Evolutionary conservation across 2,888 invertebrate genomes (phyloP).

Genomic region (Coremacera marginata): DNA sequence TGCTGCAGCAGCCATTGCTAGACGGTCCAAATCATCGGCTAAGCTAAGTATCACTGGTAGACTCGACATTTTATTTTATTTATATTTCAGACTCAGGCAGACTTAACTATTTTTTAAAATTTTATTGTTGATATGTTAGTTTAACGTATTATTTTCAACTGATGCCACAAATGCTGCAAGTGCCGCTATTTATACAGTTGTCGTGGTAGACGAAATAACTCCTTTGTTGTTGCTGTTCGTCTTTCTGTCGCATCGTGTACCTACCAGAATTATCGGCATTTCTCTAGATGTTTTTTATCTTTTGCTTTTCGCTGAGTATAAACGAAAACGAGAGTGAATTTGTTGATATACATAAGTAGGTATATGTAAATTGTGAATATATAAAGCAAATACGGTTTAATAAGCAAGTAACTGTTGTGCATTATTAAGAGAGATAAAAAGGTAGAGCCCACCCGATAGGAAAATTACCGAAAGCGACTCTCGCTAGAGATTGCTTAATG

Average conservation of each 20-base stretch:
- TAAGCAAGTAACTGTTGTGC: neutral
- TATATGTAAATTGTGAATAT: no score
- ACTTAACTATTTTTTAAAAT: neutral
- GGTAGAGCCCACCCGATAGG: neutral
- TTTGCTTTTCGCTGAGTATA: neutral
- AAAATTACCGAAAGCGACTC: neutral
- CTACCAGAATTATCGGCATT: slow-evolving; percentile 20
- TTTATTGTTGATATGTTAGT: neutral
- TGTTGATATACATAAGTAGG: neutral
- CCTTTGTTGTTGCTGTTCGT: neutral
- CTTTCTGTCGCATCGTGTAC: neutral
- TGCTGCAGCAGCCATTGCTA: slow-evolving; percentile 35
- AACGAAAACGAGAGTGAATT: slow-evolving; percentile 2
- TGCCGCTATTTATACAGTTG: slow-evolving; percentile 40
- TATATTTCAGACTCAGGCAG: neutral
- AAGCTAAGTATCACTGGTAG: slow-evolving; percentile 62
- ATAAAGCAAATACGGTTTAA: neutral
- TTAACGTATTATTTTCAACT: slow-evolving; percentile 39
- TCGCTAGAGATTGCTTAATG: no score
- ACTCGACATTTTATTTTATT: slow-evolving; percentile 55
- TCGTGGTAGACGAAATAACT: neutral
- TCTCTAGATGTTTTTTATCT: neutral
- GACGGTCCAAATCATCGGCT: slow-evolving; percentile 58
- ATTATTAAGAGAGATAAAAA: neutral
- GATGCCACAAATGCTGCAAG: slow-evolving; percentile 1